phyloP scores from a whole-genome alignment of 2,113 vertebrate species.

The Pluvialis apricaria region DNA sequence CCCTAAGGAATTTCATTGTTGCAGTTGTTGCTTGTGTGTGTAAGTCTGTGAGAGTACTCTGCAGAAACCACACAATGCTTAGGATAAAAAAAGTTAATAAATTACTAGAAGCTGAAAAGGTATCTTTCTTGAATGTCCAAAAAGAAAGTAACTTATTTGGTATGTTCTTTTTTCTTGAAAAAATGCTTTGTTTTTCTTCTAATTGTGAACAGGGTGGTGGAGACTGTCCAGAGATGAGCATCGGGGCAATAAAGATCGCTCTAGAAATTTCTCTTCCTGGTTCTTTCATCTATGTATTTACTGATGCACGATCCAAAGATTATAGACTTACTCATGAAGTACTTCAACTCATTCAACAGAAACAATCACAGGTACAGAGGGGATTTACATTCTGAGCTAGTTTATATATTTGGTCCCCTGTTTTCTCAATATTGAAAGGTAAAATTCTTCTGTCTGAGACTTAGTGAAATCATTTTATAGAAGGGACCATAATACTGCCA shows the following conservation, averaged over 20 bases:
- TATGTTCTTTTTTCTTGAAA: background rate
- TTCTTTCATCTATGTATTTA: constrained; percentile 97
- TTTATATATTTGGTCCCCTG: background rate
- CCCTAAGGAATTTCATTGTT: background rate
- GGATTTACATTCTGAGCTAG: background rate
- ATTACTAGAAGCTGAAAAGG: background rate
- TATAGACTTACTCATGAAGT: constrained; percentile 92
- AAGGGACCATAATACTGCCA: background rate
- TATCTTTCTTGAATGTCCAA: background rate
- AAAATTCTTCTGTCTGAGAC: background rate
- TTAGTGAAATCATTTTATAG: background rate
- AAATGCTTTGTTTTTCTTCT: background rate
- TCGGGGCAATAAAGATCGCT: constrained; percentile 97
- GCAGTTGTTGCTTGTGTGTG: background rate
- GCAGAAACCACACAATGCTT: background rate
- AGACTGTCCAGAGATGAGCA: constrained; percentile 99
- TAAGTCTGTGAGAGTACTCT: background rate
- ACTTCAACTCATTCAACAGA: constrained; percentile 96
- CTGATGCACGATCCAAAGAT: constrained; percentile 96
- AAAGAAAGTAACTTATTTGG: background rate
- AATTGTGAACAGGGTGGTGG: constrained; percentile 87
- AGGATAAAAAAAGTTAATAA: background rate
- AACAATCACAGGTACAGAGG: constrained; percentile 91
- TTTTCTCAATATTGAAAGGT: background rate
- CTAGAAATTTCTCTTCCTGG: constrained; percentile 95